phyloP scores from a whole-genome alignment of 2,113 vertebrate species.

The Cebus imitator region DNA sequence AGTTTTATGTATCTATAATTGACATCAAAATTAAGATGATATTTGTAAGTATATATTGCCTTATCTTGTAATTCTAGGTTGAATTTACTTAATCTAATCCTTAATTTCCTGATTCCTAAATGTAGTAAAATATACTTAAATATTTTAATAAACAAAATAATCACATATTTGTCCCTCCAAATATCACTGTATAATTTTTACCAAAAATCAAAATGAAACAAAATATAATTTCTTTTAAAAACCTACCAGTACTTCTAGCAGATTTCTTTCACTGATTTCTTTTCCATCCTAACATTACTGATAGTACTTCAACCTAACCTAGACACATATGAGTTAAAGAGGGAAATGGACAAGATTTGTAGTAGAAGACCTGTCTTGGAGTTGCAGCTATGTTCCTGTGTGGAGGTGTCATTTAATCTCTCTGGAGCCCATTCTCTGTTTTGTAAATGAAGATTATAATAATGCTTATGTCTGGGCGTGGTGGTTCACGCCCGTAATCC shows the following conservation, averaged over 20 bases:
- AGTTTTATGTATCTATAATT: not conserved
- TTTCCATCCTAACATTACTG: not conserved
- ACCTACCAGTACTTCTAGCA: not conserved
- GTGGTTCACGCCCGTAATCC: too few species aligned
- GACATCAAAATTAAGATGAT: constrained; percentile 23
- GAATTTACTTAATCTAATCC: not conserved
- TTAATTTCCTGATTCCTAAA: constrained; percentile 38
- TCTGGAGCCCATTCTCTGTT: not conserved
- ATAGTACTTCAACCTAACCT: not conserved
- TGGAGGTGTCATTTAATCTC: not conserved
- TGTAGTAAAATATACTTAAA: constrained; percentile 5
- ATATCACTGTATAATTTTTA: not conserved
- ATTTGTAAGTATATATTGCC: constrained; percentile 6
- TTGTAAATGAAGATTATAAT: constrained; percentile 33
- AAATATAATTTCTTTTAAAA: constrained; percentile 32
- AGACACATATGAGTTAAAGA: not conserved
- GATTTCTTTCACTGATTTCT: not conserved
- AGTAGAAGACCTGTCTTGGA: not conserved
- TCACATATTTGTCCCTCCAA: not conserved
- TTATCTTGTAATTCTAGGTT: constrained; percentile 45
- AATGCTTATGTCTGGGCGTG: not conserved
- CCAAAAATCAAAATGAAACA: constrained; percentile 16
- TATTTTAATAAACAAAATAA: constrained; percentile 19
- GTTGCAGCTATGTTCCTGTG: not conserved
- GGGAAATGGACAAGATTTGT: not conserved